phyloP scores from a whole-genome alignment of 30 jellyfish, hydroid and myxozoan species.

The Chironex yamaguchii region DNA sequence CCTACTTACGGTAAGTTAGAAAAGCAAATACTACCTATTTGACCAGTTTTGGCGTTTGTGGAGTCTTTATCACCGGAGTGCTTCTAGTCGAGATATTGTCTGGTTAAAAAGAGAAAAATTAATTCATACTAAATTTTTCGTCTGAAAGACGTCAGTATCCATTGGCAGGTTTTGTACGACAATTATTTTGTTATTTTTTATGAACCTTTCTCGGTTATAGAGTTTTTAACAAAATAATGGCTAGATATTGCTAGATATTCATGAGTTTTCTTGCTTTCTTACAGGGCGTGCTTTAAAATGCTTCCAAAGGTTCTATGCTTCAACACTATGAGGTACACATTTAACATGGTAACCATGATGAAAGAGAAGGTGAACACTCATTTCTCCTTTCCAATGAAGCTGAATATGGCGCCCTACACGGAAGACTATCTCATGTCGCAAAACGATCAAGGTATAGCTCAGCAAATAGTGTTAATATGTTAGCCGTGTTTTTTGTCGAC shows the following conservation, averaged over 20 bases:
- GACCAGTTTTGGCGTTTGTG: too few relatives aligned
- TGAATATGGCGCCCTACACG: constrained; percentile 95
- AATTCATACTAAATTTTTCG: too few relatives aligned
- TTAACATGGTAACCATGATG: constrained; percentile 97
- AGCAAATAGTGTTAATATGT: too few relatives aligned
- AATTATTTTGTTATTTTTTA: neutral
- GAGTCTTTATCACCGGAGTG: too few relatives aligned
- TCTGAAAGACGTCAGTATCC: too few relatives aligned
- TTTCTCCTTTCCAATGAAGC: constrained; percentile 92
- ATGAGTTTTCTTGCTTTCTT: constrained; percentile 2
- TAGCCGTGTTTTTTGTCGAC: too few relatives aligned
- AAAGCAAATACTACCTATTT: too few relatives aligned
- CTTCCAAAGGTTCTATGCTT: constrained; percentile 88
- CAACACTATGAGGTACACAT: constrained; percentile 93
- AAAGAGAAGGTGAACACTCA: constrained; percentile 96
- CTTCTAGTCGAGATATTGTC: too few relatives aligned
- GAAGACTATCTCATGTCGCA: constrained; percentile 83
- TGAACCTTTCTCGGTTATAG: neutral
- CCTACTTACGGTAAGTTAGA: too few relatives aligned
- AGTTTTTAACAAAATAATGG: neutral
- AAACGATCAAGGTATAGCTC: constrained; percentile 88
- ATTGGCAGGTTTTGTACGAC: too few relatives aligned
- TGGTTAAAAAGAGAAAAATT: too few relatives aligned
- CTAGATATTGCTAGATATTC: neutral
- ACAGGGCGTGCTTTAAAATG: constrained; percentile 93